Percentiles rank a stretch among this genome's conserved stretches.
Evolutionary conservation across 2,888 invertebrate species (phyloP).

Genomic region (Chymomyza procnemis): DNA sequence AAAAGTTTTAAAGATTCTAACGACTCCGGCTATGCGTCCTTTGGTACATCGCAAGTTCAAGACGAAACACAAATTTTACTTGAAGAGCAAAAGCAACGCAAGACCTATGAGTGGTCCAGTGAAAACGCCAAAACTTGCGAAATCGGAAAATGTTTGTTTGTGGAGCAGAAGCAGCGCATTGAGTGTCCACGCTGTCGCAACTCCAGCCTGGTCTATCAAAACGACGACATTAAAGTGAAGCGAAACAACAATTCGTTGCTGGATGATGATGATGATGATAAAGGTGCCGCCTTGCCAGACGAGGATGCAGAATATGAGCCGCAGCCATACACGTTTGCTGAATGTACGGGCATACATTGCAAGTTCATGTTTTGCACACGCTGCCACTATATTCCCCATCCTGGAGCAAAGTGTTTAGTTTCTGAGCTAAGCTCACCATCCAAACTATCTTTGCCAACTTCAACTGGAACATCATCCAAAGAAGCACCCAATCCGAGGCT

Average conservation of each 20-base stretch:
- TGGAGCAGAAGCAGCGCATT: slow-evolving; percentile 56
- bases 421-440: slow-evolving; percentile 69
- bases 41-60: too few species aligned
- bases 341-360: slow-evolving; percentile 60
- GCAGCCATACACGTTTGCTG: slow-evolving; percentile 40
- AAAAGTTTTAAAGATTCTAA: too few species aligned
- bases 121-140: too few species aligned
- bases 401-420: slow-evolving; percentile 60
- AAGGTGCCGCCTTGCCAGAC: too few species aligned
- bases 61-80: too few species aligned
- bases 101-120: too few species aligned
- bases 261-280: not conserved
- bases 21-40: too few species aligned
- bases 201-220: slow-evolving; percentile 48
- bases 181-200: slow-evolving; percentile 62
- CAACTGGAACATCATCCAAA: slow-evolving; percentile 53
- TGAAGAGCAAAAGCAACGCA: too few species aligned
- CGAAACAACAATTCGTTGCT: not conserved
- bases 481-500: slow-evolving; percentile 51
- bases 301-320: not conserved
- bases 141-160: slow-evolving; percentile 10
- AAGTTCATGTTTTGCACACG: slow-evolving; percentile 65
- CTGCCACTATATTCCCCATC: slow-evolving; percentile 68
- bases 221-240: slow-evolving; percentile 2
- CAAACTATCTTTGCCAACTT: slow-evolving; percentile 55